Conservation (phyloP, 2,888 invertebrate genomes). For the Parthenolecanium corni region DNA sequence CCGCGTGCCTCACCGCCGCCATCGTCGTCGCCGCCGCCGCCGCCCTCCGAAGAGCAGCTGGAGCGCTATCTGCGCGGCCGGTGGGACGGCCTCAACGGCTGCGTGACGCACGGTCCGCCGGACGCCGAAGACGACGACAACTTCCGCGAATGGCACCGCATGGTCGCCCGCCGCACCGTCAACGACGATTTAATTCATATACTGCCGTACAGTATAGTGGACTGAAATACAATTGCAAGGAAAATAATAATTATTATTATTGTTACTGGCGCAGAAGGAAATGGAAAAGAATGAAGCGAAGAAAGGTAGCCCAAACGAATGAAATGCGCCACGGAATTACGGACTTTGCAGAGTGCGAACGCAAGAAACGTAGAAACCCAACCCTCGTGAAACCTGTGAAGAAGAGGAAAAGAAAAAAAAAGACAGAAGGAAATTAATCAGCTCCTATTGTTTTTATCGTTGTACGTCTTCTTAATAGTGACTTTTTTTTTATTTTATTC, state of each 20-base stretch:
- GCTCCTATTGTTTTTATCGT: too few relatives aligned
- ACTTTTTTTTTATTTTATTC: too few relatives aligned
- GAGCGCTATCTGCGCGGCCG: slow-evolving; percentile 33
- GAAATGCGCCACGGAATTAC: too few relatives aligned
- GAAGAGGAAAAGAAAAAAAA: too few relatives aligned
- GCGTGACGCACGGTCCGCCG: slow-evolving; percentile 2
- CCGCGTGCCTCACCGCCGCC: slow-evolving; percentile 32
- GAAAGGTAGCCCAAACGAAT: too few relatives aligned
- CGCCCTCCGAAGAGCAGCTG: slow-evolving; percentile 43
- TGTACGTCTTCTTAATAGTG: too few relatives aligned
- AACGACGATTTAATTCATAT: slow-evolving; percentile 73
- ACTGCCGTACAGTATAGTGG: slow-evolving; percentile 93
- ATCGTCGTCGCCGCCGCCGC: slow-evolving; percentile 34
- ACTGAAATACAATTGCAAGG: slow-evolving; percentile 44
- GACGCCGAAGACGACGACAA: slow-evolving; percentile 36
- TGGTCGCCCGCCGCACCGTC: slow-evolving; percentile 58
- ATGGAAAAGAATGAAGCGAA: too few relatives aligned
- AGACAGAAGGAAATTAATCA: too few relatives aligned
- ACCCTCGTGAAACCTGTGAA: too few relatives aligned
- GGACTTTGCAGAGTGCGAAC: too few relatives aligned
- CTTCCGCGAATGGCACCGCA: slow-evolving; percentile 88
- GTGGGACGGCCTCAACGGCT: slow-evolving; percentile 15
- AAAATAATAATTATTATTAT: background rate
- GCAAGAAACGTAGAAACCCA: too few relatives aligned
- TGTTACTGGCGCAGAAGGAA: too few relatives aligned